Evolutionary conservation across 1,140 invertebrate genomes (phyloP).

Genomic region (Drosophila elegans): DNA sequence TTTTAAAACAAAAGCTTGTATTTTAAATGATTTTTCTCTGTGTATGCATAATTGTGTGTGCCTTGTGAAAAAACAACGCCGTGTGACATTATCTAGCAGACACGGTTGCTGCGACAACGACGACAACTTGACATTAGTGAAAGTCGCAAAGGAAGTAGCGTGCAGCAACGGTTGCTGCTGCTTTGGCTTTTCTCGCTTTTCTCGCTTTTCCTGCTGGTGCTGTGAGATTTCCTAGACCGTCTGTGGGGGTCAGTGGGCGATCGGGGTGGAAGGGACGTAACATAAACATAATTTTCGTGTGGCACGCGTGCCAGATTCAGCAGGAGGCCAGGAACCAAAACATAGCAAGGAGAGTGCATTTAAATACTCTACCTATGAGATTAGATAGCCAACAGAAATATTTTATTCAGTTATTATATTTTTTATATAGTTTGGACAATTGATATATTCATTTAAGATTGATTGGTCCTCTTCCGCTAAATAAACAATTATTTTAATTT

Average conservation of each 20-base stretch:
- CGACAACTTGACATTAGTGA: slow-evolving; percentile 82
- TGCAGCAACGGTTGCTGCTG: slow-evolving; percentile 59
- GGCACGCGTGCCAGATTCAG: slow-evolving; percentile 56
- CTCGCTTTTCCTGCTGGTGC: slow-evolving; percentile 18
- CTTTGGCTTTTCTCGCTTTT: slow-evolving; percentile 22
- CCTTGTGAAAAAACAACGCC: slow-evolving; percentile 44
- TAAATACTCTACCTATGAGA: slow-evolving; percentile 11
- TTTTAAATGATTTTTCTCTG: slow-evolving; percentile 1
- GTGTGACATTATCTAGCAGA: slow-evolving; percentile 78
- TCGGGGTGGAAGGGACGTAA: slow-evolving; percentile 26
- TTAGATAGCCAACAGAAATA: not conserved
- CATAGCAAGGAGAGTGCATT: slow-evolving; percentile 8
- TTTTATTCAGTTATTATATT: not conserved
- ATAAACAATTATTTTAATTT: too few species aligned
- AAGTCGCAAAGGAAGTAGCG: slow-evolving; percentile 79
- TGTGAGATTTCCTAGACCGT: slow-evolving; percentile 19
- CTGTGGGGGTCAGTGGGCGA: not conserved
- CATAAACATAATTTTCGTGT: slow-evolving; percentile 82
- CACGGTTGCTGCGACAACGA: slow-evolving; percentile 68
- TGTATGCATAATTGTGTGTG: slow-evolving; percentile 25
- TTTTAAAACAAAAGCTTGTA: not conserved
- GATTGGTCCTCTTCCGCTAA: too few species aligned
- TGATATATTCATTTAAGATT: too few species aligned
- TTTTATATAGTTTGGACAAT: too few species aligned
- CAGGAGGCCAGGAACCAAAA: slow-evolving; percentile 29